phyloP scores from a whole-genome alignment of 2,888 invertebrate species.

The Quadroppia sp. region DNA sequence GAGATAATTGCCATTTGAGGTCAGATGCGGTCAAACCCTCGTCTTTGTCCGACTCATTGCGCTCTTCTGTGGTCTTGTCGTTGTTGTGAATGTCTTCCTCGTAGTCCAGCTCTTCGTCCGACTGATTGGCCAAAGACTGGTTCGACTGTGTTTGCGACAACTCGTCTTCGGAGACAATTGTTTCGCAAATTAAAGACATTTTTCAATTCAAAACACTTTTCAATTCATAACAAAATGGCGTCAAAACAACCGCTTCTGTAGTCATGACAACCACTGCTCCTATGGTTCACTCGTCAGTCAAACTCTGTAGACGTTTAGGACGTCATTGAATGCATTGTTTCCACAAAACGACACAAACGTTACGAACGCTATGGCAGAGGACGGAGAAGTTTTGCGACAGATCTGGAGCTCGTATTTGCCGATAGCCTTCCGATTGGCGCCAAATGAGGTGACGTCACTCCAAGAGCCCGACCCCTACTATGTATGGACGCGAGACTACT shows the following conservation, averaged over 20 bases:
- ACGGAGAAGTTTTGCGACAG: constrained; percentile 87
- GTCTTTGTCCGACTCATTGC: constrained; percentile 51
- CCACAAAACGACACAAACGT: background rate
- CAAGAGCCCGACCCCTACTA: constrained; percentile 86
- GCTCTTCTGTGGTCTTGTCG: background rate
- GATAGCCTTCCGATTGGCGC: constrained; percentile 80
- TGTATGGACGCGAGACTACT: no score
- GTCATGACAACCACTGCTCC: background rate
- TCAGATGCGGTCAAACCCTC: constrained; percentile 34
- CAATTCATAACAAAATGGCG: background rate
- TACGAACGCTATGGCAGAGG: constrained; percentile 52
- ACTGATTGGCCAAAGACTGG: no score
- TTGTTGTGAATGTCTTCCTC: constrained; percentile 48
- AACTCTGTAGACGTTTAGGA: background rate
- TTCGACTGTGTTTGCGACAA: background rate
- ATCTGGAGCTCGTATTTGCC: constrained; percentile 95
- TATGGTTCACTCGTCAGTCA: background rate
- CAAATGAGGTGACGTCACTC: constrained; percentile 80
- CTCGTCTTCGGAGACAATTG: constrained; percentile 9
- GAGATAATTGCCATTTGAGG: background rate
- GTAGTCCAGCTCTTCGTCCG: constrained; percentile 54
- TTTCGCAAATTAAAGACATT: constrained; percentile 29
- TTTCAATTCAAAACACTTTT: constrained; percentile 11
- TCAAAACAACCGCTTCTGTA: background rate
- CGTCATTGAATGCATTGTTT: background rate